Evolutionary conservation across 1,140 invertebrate species (phyloP).

Genomic region (Latrodectus geometricus): DNA sequence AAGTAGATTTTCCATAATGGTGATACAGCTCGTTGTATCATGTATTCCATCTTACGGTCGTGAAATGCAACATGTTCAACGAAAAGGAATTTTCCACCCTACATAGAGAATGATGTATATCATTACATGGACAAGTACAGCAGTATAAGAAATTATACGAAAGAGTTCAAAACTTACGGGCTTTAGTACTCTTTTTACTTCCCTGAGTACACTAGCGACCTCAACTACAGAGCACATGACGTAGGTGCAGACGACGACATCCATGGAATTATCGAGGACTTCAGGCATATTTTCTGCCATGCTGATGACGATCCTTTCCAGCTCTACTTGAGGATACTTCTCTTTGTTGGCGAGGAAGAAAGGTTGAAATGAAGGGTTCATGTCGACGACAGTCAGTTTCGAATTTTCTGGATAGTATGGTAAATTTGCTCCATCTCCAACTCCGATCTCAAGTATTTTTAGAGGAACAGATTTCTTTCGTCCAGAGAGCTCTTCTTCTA

Average conservation of each 20-base stretch:
- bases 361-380: constrained; percentile 31
- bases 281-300: constrained; percentile 67
- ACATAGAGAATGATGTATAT: no score
- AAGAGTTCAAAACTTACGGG: constrained; percentile 60
- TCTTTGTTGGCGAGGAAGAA: constrained; percentile 32
- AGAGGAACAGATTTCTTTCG: background rate
- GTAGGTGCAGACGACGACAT: constrained; percentile 67
- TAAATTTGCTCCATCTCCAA: constrained; percentile 55
- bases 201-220: constrained; percentile 64
- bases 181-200: constrained; percentile 67
- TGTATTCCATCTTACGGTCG: background rate
- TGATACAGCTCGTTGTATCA: constrained; percentile 15
- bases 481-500: constrained; percentile 1
- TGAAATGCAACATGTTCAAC: constrained; percentile 32
- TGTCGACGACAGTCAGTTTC: constrained; percentile 44
- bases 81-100: constrained; percentile 36
- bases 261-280: constrained; percentile 65
- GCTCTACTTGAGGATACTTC: constrained; percentile 32
- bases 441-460: constrained; percentile 58
- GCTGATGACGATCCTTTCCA: background rate
- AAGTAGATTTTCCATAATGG: constrained; percentile 30
- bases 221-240: constrained; percentile 67
- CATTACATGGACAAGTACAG: no score
- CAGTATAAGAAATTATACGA: no score
- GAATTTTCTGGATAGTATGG: constrained; percentile 42